These are phyloP conservation scores for Melanerpes aurifrons DNA, from an alignment of 2,113 vertebrate genomes.

Conservation along the genomic window DNA sequence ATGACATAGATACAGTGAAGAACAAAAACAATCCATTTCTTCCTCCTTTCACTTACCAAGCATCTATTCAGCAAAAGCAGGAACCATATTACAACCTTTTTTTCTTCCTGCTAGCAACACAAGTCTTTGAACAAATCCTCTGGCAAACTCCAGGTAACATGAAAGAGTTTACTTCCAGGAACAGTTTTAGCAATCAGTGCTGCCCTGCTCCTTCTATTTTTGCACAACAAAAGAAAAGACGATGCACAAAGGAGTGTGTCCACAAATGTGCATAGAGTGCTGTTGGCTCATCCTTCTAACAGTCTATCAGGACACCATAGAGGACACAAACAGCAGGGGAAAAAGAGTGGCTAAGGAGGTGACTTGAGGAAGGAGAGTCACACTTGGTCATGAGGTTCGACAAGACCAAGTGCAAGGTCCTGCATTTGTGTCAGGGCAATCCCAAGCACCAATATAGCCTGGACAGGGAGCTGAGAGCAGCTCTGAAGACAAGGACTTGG, in stretches of 20 bases:
- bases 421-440: too few relatives aligned
- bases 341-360: not conserved
- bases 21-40: not conserved
- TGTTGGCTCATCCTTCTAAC: not conserved
- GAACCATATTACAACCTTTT: not conserved
- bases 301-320: not conserved
- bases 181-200: fast-evolving
- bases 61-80: not conserved
- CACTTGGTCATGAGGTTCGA: too few relatives aligned
- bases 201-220: not conserved
- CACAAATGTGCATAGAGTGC: not conserved
- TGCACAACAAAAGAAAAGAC: not conserved
- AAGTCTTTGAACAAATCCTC: not conserved
- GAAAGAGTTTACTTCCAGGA: not conserved
- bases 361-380: not conserved
- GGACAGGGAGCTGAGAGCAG: too few relatives aligned
- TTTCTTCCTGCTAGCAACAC: not conserved
- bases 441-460: too few relatives aligned
- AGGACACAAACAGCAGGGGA: not conserved
- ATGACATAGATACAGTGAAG: not conserved
- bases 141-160: not conserved
- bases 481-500: too few relatives aligned
- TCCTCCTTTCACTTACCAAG: not conserved
- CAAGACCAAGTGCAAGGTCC: too few relatives aligned
- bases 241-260: not conserved